phyloP scores from a whole-genome alignment of 2,888 invertebrate genomes.

The Perizoma affinitatum region DNA sequence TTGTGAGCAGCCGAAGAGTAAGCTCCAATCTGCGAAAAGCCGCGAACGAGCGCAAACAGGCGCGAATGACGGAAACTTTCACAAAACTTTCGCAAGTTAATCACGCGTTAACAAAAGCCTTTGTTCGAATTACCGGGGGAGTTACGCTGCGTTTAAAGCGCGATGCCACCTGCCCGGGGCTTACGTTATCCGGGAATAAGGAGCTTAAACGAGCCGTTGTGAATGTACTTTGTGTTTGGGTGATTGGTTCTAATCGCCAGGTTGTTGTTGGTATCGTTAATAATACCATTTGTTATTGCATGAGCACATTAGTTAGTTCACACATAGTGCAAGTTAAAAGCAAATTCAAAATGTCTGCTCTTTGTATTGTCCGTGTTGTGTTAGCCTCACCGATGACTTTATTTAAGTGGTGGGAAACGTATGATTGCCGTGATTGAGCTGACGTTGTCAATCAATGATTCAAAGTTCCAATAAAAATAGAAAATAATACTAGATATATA shows the following conservation, averaged over 20 bases:
- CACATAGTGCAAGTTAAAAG: too few species aligned
- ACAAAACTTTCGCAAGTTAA: constrained; percentile 29
- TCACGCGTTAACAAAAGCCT: constrained; percentile 32
- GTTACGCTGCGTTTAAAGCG: constrained; percentile 15
- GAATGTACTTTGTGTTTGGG: not conserved
- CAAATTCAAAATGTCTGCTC: too few species aligned
- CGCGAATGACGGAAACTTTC: constrained; percentile 9
- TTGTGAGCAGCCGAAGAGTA: not conserved
- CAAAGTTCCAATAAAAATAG: too few species aligned
- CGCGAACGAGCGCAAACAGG: constrained; percentile 5
- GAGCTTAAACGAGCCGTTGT: not conserved
- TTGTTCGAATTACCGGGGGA: constrained; percentile 19
- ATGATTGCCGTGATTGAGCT: too few species aligned
- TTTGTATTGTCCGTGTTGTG: too few species aligned
- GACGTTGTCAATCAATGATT: too few species aligned
- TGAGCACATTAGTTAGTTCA: too few species aligned
- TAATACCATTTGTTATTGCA: too few species aligned
- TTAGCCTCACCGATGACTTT: too few species aligned
- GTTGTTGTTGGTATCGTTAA: too few species aligned
- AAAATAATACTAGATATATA: too few species aligned
- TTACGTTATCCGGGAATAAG: not conserved
- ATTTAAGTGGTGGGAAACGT: too few species aligned
- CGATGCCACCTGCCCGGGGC: constrained; percentile 10
- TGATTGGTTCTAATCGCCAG: not conserved
- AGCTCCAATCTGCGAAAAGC: constrained; percentile 6